phyloP scores from a whole-genome alignment of 2,113 vertebrate species.

The Plecturocebus donacophilus region DNA sequence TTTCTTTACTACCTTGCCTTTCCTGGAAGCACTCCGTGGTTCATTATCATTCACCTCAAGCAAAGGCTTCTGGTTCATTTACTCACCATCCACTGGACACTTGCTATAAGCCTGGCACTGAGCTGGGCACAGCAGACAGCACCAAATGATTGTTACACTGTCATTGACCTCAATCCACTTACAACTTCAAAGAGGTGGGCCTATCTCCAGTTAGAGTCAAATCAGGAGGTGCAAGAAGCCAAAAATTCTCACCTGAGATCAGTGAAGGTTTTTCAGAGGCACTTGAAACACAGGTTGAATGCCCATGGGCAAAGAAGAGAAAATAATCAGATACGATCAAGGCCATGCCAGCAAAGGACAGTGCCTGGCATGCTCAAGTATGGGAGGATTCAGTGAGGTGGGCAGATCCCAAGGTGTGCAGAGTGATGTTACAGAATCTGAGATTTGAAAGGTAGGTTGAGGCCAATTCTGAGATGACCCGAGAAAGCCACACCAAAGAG shows the following conservation, averaged over 20 bases:
- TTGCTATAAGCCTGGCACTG: neutral
- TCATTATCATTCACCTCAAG: neutral
- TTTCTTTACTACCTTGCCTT: neutral
- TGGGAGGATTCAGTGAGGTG: accelerated
- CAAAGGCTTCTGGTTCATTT: neutral
- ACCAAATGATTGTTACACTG: neutral
- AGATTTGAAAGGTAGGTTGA: neutral
- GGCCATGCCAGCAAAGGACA: too few relatives aligned
- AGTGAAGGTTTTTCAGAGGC: neutral
- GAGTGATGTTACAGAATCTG: neutral
- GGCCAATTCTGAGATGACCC: neutral
- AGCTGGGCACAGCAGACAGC: too few relatives aligned
- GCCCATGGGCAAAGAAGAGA: neutral
- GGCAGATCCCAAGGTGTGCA: too few relatives aligned
- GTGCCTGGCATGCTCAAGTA: accelerated
- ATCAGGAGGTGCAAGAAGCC: neutral
- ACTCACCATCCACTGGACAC: neutral
- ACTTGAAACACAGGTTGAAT: neutral
- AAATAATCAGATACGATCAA: neutral
- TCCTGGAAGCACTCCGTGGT: accelerated
- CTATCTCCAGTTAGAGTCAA: neutral
- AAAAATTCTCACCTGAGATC: neutral
- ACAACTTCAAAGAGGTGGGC: accelerated
- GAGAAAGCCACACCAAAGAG: neutral
- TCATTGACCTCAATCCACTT: neutral